Evolutionary conservation across 2,888 invertebrate genomes (phyloP), one percentile per base, ranked within the genome.

Genomic region (Platynereis dumerilii): DNA sequence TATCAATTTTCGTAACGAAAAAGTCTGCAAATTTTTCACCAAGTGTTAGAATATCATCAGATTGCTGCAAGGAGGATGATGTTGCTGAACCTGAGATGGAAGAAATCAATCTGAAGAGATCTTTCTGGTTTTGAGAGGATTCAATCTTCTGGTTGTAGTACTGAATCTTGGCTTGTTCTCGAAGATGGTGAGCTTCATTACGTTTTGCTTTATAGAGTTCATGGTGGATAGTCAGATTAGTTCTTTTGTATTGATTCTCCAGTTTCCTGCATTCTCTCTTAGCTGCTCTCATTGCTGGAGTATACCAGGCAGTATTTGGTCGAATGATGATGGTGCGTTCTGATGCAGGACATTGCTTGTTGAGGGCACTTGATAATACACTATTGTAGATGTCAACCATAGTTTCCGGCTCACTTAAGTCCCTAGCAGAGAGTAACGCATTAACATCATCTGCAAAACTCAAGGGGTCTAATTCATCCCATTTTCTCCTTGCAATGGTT

Each of bases 1-100:
- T 48, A n/a, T 20, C 48, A 48, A 48, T 48, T 48, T 48, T 48
- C 7, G n/a, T 20, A 34, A 34, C 34, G 17, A 57, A 57, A 17
- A n/a, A 57, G 27, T 57, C 29, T 5, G 34, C 57, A 57, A 57
- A 57, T 20, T 29, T 2, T 17, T 57, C 20, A 2, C n/a, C 57
- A 10, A 57, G 57, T 29, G 28, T 29, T 17, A 15, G 17, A 2
- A 7, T 34, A 29, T 27, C 28, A 57, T 20, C 57, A 20, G 28
- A 28, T 34, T 29, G 28, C 26, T 27, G 57, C 26, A 29, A 29
- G 29, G 15, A 26, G 27, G 17, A 26, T 22, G 22, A 34, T 28
- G 3, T 56, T 45, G 27, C 26, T 20, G 28, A 34, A 26, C 17
- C 20, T 22, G 28, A 65, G 29, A 67, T 5, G 2, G 22, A 29